phyloP scores from a whole-genome alignment of 2,113 vertebrate species.

The Coptodon rendalli region DNA sequence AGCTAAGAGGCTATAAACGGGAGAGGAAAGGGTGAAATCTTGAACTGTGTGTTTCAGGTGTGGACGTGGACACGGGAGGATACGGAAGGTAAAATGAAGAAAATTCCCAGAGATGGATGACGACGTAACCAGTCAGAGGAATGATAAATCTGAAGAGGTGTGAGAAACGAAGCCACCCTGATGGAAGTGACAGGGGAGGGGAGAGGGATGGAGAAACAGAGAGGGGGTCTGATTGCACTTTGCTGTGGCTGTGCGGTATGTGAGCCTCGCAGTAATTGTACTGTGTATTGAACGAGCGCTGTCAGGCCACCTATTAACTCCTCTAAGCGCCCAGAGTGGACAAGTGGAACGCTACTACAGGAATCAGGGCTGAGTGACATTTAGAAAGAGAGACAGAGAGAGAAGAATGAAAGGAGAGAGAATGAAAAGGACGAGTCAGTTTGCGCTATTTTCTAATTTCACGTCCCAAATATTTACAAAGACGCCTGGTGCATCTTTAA shows the following conservation, averaged over 20 bases:
- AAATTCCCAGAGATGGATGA: constrained; percentile 30
- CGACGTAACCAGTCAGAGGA: neutral
- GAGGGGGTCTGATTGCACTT: constrained; percentile 16
- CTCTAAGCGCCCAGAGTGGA: constrained; percentile 14
- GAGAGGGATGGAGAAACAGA: neutral
- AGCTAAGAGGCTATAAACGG: constrained; percentile 8
- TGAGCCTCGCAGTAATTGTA: constrained; percentile 30
- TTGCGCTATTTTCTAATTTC: neutral
- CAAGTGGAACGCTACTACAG: neutral
- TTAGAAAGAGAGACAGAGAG: neutral
- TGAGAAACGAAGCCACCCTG: neutral
- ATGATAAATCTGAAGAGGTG: neutral
- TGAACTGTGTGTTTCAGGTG: neutral
- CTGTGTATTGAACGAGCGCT: constrained; percentile 33
- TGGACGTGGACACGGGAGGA: neutral
- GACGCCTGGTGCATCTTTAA: neutral
- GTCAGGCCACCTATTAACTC: constrained; percentile 45
- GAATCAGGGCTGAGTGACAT: constrained; percentile 30
- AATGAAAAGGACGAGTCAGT: neutral
- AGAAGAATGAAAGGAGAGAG: neutral
- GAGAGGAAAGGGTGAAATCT: neutral
- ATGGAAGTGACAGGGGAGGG: constrained; percentile 6
- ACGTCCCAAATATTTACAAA: neutral
- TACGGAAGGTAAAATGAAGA: neutral
- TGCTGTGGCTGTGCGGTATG: neutral